phyloP scores from a whole-genome alignment of 1,140 invertebrate genomes.

The Leptoteleia sp. region DNA sequence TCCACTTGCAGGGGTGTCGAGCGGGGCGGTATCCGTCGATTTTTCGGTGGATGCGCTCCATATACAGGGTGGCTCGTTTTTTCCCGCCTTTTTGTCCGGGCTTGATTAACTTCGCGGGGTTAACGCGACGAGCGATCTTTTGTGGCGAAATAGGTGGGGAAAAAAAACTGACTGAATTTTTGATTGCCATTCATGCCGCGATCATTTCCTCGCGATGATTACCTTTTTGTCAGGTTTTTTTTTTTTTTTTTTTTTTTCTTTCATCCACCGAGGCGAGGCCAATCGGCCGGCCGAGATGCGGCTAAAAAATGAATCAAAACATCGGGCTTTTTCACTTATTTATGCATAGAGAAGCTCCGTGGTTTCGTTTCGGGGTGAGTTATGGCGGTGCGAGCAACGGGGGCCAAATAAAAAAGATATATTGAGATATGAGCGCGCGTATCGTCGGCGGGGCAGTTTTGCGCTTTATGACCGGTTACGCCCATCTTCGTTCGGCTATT shows the following conservation, averaged over 20 bases:
- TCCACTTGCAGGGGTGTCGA: conserved; percentile 38
- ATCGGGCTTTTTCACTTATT: conserved; percentile 41
- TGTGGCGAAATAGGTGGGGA: too few species aligned
- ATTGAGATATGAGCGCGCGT: conserved; percentile 23
- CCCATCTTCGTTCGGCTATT: conserved; percentile 16
- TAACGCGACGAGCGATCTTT: conserved; percentile 37
- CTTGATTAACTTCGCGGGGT: conserved; percentile 52
- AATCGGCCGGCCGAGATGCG: background rate
- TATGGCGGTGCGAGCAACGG: conserved; percentile 14
- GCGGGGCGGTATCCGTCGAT: background rate
- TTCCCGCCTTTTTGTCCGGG: conserved; percentile 22
- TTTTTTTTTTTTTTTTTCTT: too few species aligned
- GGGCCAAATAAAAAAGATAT: conserved; percentile 27
- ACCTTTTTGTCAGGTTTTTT: conserved; percentile 33
- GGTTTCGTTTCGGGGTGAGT: conserved; percentile 22
- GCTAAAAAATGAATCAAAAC: conserved; percentile 51
- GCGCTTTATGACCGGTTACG: conserved; percentile 23
- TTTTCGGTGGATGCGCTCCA: conserved; percentile 17
- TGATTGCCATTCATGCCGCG: conserved; percentile 30
- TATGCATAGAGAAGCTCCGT: conserved; percentile 18
- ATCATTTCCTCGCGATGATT: conserved; percentile 41
- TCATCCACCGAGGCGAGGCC: too few species aligned
- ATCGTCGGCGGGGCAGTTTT: conserved; percentile 14
- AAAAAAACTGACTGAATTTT: conserved; percentile 19
- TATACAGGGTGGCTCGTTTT: conserved; percentile 53